Evolutionary conservation across 1,140 invertebrate genomes (phyloP).

Genomic region (Chelonus insularis): DNA sequence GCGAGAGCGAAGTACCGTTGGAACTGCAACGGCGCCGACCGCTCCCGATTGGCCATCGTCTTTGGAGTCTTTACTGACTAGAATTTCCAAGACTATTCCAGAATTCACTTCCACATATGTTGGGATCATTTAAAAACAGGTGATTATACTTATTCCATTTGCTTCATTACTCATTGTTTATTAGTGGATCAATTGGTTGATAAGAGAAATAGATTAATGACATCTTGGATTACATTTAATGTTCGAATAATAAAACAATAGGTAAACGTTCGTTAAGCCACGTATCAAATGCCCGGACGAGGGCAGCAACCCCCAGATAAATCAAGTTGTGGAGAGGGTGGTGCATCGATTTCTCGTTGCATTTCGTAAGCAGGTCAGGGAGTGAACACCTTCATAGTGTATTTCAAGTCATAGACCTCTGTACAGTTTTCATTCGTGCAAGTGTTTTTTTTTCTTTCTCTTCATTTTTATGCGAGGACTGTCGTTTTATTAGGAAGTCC

Average conservation of each 20-base stretch:
- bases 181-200: no score
- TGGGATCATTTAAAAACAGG: background rate
- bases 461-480: no score
- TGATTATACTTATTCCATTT: no score
- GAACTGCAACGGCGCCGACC: constrained; percentile 25
- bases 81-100: background rate
- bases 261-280: background rate
- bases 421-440: constrained; percentile 34
- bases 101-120: constrained; percentile 2
- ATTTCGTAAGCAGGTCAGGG: constrained; percentile 54
- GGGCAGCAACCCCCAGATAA: constrained; percentile 57
- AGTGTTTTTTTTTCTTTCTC: constrained; percentile 31
- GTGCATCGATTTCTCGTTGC: constrained; percentile 55
- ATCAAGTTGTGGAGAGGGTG: constrained; percentile 38
- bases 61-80: constrained; percentile 5
- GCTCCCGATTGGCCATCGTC: constrained; percentile 22
- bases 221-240: no score
- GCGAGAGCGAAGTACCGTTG: constrained; percentile 51
- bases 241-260: constrained; percentile 3
- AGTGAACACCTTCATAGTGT: constrained; percentile 45
- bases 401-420: constrained; percentile 3
- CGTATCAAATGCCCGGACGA: constrained; percentile 39
- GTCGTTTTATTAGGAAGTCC: no score
- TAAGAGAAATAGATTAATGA: no score
- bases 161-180: no score